Conservation (phyloP, 2,113 vertebrate species). For the Cathartes aura region DNA sequence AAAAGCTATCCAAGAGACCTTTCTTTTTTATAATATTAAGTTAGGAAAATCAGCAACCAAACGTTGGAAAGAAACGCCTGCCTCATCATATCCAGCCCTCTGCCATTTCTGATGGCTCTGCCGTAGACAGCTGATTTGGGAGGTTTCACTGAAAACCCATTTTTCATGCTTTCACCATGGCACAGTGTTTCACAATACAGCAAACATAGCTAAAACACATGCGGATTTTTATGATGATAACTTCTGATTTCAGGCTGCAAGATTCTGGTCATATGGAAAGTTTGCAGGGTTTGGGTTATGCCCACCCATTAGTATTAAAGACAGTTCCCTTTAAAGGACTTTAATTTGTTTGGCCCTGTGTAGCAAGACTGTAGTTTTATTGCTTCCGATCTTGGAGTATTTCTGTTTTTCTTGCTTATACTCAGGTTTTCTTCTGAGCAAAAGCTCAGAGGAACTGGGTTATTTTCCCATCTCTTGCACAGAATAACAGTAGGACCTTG, state of each 20-base stretch:
- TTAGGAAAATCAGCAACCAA: neutral
- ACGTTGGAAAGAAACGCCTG: neutral
- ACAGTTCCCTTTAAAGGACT: neutral
- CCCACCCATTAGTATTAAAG: neutral
- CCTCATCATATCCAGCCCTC: neutral
- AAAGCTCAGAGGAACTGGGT: neutral
- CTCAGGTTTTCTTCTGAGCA: neutral
- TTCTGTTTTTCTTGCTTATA: neutral
- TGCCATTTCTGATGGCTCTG: neutral
- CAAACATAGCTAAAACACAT: neutral
- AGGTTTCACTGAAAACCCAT: neutral
- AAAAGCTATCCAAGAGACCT: neutral
- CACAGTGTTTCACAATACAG: neutral
- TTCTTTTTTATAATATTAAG: neutral
- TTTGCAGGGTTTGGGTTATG: neutral
- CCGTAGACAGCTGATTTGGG: neutral
- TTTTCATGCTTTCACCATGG: neutral
- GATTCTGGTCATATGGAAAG: neutral
- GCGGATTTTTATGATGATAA: rapidly evolving
- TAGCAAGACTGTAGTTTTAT: neutral
- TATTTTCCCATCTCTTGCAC: neutral
- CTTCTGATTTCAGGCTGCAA: neutral
- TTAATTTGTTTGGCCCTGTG: neutral
- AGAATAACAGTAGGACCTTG: neutral
- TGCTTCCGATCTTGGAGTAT: neutral